phyloP scores from a whole-genome alignment of 2,888 invertebrate genomes.

The Pyralis farinalis region DNA sequence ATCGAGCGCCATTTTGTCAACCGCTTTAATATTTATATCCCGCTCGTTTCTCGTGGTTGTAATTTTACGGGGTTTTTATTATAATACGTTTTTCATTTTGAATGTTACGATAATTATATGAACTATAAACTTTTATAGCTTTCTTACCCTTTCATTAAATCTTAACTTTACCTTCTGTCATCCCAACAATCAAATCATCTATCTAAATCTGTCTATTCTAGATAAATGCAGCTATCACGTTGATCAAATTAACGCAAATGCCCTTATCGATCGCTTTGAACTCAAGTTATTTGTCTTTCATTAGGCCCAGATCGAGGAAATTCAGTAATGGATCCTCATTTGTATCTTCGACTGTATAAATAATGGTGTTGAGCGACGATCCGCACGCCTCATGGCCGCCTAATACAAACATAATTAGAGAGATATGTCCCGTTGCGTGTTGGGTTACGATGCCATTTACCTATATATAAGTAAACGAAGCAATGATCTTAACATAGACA shows the following conservation, averaged over 20 bases:
- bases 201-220: conserved; percentile 5
- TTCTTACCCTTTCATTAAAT: conserved; percentile 16
- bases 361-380: conserved; percentile 53
- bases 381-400: conserved; percentile 41
- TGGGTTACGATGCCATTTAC: conserved; percentile 18
- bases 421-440: conserved; percentile 37
- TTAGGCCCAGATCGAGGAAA: conserved; percentile 67
- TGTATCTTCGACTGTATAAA: conserved; percentile 67
- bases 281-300: conserved; percentile 70
- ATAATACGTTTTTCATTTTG: conserved; percentile 38
- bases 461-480: too few relatives aligned
- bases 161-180: conserved; percentile 11
- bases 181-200: conserved; percentile 10
- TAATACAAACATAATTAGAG: conserved; percentile 62
- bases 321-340: conserved; percentile 70
- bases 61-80: conserved; percentile 49
- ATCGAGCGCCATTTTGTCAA: conserved; percentile 39
- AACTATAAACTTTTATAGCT: conserved; percentile 37
- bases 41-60: conserved; percentile 34
- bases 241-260: conserved; percentile 56
- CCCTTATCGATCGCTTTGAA: conserved; percentile 62
- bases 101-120: conserved; percentile 37
- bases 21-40: conserved; percentile 40
- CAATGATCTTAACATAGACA: too few relatives aligned
- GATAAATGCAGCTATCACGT: conserved; percentile 30